Evolutionary conservation across 2,113 vertebrate species (phyloP).

Genomic region (Theropithecus gelada): DNA sequence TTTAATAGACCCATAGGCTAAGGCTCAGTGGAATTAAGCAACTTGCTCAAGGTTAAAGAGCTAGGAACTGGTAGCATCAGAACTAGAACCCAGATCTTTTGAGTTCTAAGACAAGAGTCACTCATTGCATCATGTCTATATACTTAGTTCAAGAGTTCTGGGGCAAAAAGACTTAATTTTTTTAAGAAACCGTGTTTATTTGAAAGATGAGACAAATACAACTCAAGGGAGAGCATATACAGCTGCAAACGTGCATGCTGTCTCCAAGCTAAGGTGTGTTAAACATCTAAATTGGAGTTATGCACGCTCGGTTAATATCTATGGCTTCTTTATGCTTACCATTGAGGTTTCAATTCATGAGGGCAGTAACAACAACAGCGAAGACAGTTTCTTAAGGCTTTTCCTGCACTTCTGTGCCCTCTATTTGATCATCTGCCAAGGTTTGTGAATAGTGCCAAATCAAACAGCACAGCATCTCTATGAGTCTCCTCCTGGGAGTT

Average conservation of each 20-base stretch:
- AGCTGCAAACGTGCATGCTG: constrained; percentile 16
- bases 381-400: constrained; percentile 84
- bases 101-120: not conserved
- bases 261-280: constrained; percentile 24
- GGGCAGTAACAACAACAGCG: constrained; percentile 75
- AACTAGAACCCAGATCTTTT: not conserved
- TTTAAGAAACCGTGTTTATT: not conserved
- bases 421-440: constrained; percentile 85
- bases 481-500: constrained; percentile 77
- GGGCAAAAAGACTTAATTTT: not conserved
- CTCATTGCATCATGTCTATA: not conserved
- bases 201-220: constrained; percentile 36
- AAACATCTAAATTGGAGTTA: constrained; percentile 52
- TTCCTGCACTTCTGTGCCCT: constrained; percentile 84
- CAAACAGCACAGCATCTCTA: constrained; percentile 83
- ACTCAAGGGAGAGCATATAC: not conserved
- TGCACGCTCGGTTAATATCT: not conserved
- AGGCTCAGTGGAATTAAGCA: not conserved
- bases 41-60: not conserved
- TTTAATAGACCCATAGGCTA: not conserved
- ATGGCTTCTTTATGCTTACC: constrained; percentile 64
- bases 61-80: not conserved
- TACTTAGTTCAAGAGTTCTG: not conserved
- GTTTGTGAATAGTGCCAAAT: constrained; percentile 83
- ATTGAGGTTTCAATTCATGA: constrained; percentile 70